Conservation (phyloP, 1,140 invertebrate species). For the Aphaenogaster floridana region DNA sequence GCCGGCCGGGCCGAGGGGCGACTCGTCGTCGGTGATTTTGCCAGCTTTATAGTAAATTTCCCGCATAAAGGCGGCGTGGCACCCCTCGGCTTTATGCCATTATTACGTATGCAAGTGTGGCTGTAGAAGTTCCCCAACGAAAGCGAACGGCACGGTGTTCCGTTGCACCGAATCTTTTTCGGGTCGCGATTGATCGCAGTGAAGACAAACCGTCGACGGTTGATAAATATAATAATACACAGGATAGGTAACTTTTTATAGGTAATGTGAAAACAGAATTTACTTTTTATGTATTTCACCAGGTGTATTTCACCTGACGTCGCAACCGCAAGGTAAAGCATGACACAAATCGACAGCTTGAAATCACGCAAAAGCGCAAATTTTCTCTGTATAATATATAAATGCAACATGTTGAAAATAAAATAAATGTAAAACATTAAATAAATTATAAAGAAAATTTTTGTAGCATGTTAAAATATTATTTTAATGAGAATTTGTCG, state of each 20-base stretch:
- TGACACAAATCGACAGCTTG: not conserved
- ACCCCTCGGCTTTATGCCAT: conserved; percentile 84
- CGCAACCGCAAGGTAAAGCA: not conserved
- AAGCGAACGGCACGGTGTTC: conserved; percentile 65
- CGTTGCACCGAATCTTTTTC: conserved; percentile 62
- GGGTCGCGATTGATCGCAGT: conserved; percentile 21
- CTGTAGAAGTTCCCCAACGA: conserved; percentile 75
- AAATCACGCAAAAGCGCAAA: not conserved
- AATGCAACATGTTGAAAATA: not conserved
- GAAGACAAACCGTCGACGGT: conserved; percentile 18
- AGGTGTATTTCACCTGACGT: conserved; percentile 30
- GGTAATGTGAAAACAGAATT: not conserved
- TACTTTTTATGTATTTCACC: not conserved
- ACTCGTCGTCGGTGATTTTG: conserved; percentile 80
- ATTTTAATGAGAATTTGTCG: conserved; percentile 34
- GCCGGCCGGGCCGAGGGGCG: conserved; percentile 61
- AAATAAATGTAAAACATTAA: not conserved
- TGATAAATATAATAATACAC: conserved; percentile 18
- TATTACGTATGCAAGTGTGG: conserved; percentile 85
- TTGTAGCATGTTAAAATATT: not conserved
- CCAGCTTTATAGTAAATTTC: conserved; percentile 84
- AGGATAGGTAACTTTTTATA: not conserved
- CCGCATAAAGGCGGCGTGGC: conserved; percentile 80
- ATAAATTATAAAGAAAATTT: conserved; percentile 5
- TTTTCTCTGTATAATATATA: not conserved